Evolutionary conservation across 2,888 invertebrate genomes (phyloP).

Genomic region (Polydrusus cervinus): DNA sequence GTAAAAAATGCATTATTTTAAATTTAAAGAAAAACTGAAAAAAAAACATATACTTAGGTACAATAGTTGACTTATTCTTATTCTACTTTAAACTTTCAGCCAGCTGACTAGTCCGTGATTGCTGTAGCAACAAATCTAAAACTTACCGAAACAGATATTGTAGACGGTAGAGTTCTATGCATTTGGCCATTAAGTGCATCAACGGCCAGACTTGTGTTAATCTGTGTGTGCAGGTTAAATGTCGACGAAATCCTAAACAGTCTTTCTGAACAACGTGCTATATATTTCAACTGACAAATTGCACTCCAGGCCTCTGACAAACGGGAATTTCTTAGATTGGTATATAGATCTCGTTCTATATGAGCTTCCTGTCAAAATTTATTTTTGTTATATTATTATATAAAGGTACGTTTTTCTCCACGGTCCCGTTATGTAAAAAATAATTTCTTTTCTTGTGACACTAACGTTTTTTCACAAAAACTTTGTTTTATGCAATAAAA

Average conservation of each 20-base stretch:
- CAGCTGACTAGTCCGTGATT: no score
- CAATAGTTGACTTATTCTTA: no score
- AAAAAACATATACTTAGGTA: no score
- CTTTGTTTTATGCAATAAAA: no score
- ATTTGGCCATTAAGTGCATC: constrained; percentile 24
- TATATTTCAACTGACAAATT: constrained; percentile 67
- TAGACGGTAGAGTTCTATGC: constrained; percentile 54
- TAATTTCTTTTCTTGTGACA: no score
- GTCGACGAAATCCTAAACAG: constrained; percentile 66
- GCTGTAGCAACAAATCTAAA: neutral
- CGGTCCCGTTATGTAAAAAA: no score
- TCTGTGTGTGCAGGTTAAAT: constrained; percentile 52
- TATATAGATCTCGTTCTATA: constrained; percentile 67
- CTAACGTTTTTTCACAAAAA: no score
- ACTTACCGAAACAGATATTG: constrained; percentile 54
- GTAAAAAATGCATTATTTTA: no score
- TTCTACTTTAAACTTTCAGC: no score
- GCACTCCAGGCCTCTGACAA: constrained; percentile 68
- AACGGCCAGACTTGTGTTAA: constrained; percentile 50
- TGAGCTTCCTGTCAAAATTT: constrained; percentile 60
- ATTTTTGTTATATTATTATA: constrained; percentile 16
- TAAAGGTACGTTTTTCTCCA: no score
- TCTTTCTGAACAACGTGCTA: constrained; percentile 68
- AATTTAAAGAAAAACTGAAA: no score
- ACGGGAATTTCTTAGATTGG: constrained; percentile 65